Evolutionary conservation across 1,140 invertebrate genomes (phyloP).

Genomic region (Drosophila gunungcola): DNA sequence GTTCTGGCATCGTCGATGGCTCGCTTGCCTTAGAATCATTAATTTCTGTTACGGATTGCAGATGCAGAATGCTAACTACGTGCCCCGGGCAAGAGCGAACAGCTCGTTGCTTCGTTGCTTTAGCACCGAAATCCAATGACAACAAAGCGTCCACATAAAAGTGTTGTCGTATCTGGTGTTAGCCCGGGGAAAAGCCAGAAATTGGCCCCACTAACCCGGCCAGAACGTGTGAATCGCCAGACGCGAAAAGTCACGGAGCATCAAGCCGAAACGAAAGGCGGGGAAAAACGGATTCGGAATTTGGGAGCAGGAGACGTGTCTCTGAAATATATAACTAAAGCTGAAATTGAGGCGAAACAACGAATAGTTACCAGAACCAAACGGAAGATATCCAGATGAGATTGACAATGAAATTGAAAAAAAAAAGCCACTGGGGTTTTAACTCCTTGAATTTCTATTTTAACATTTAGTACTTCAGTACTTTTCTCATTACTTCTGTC

Average conservation of each 20-base stretch:
- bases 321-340: slow-evolving; percentile 35
- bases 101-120: slow-evolving; percentile 41
- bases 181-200: slow-evolving; percentile 19
- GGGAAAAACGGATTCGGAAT: neutral
- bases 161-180: slow-evolving; percentile 25
- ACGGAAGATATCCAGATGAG: slow-evolving; percentile 28
- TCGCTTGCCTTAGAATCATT: slow-evolving; percentile 30
- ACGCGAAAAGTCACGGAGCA: slow-evolving; percentile 47
- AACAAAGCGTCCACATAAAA: slow-evolving; percentile 38
- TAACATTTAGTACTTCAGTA: no score
- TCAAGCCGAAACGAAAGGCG: slow-evolving; percentile 16
- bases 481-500: no score
- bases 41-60: slow-evolving; percentile 51
- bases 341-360: slow-evolving; percentile 23
- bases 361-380: slow-evolving; percentile 30
- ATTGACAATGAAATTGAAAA: slow-evolving; percentile 39
- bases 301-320: slow-evolving; percentile 29
- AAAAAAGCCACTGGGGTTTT: neutral
- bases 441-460: no score
- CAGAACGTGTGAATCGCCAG: slow-evolving; percentile 45
- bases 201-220: slow-evolving; percentile 35
- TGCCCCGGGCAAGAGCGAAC: slow-evolving; percentile 14
- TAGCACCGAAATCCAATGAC: slow-evolving; percentile 13
- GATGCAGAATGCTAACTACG: slow-evolving; percentile 49
- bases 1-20: slow-evolving; percentile 14